Evolutionary conservation across 2,797 vertebrate species (phyloP), one percentile per base, ranked within the genome.

Genomic region (Liasis olivaceus): DNA sequence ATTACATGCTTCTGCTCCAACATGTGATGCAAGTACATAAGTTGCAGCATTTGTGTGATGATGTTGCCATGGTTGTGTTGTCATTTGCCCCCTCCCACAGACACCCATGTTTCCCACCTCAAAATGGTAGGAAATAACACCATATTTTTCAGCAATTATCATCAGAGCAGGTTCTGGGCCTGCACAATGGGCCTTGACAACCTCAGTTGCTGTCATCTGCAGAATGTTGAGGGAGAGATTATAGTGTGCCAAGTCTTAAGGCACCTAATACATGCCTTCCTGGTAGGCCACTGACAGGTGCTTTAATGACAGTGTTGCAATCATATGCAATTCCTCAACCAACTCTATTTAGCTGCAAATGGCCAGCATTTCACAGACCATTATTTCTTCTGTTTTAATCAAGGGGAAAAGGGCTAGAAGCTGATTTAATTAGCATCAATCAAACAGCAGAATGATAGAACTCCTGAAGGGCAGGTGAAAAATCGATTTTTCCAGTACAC

Each of bases 321-420:
- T 24, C 62, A 31, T 17, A 31, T 56, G 28, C 62, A 88, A 12
- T 63, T 56, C 86, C 56, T 56, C 51, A 26, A 64, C 93, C 51
- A 88, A 85, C 59, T 81, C 93, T 90, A 88, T 91, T 86, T 90
- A 92, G 36, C 89, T 91, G 89, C 59, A 90, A 93, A 90, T 66
- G 28, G 92, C 92, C 87, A 36, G 87, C 90, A 93, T 95, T 95
- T 95, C 90, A 93, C 92, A 94, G 93, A 86, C 91, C 93, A 95
- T 95, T 95, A 95, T 94, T 94, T 95, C 92, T 94, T 88, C 89
- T 91, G 64, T 90, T 96, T 96, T 93, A 93, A 96, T 96, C 93
- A 93, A 94, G 92, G 92, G 85, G 94, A 94, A 96, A 90, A 92
- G 90, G 91, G 60, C 92, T 93, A 63, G 91, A n/a, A 91, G 94